Percentiles rank a stretch among this genome's conserved stretches.
Evolutionary conservation across 2,888 invertebrate species (phyloP).

Genomic region (Sisyra terminalis): DNA sequence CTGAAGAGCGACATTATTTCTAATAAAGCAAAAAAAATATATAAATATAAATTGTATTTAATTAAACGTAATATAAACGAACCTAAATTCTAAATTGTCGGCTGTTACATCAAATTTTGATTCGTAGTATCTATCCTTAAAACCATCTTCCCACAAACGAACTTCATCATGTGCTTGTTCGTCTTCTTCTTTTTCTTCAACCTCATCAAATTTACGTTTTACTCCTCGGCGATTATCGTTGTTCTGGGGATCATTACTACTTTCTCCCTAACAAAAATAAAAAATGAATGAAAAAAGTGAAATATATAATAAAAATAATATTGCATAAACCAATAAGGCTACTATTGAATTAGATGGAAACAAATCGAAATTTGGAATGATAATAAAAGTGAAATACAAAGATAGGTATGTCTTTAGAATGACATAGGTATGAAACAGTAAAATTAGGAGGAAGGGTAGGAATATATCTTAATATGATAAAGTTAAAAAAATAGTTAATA

Average conservation of each 20-base stretch:
- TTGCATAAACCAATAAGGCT: no score
- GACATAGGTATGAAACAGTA: no score
- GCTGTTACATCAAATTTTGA: constrained; percentile 73
- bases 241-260: neutral
- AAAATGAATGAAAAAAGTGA: no score
- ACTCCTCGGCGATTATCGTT: constrained; percentile 24
- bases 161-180: constrained; percentile 78
- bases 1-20: constrained; percentile 77
- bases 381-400: no score
- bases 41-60: neutral
- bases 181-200: constrained; percentile 28
- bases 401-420: no score
- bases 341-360: no score
- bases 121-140: constrained; percentile 95
- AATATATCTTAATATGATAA: no score
- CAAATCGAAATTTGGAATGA: no score
- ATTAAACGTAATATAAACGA: no score
- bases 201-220: constrained; percentile 32
- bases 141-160: constrained; percentile 89
- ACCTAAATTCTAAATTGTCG: constrained; percentile 69
- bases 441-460: no score
- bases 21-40: constrained; percentile 18
- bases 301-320: neutral
- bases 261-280: constrained; percentile 1
- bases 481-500: no score